Base-by-base conservation (phyloP, 2,888 invertebrate genomes). In the Drosophila leonis region DNA sequence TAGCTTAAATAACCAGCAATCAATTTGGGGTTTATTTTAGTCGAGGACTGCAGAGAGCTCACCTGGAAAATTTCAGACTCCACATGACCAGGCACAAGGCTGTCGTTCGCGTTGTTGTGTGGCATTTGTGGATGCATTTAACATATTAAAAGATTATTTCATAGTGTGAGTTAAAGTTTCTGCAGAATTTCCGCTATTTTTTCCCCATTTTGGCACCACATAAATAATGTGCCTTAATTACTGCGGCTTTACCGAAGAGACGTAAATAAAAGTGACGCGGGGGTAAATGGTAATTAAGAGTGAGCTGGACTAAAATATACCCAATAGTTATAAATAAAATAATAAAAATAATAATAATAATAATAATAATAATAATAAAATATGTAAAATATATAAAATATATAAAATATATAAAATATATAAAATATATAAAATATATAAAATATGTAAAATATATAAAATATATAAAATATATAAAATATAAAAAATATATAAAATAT, bases 141-240 rank as follows among this genome's bases (percentile, higher is more conserved):
- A 65, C 54, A 52, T 63, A 60, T 69, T 63, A 60, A 42, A 55
- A 60, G 20, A 61, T 44, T 57, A 29, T 49, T 59, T 46, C 24
- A 37, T 42, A 18, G 41, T 75, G 51, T 39, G 63, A 44, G 44
- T 59, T 68, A 67, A 63, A 67, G 66, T 65, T 62, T 57, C 59
- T 69, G 87, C 72, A 78, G 75, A 33, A 74, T 65, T 80, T 61
- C 42, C 56, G 62, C 54, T 64, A 18, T 31, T 31, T 31, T 83
- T 62, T 60, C 37, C 69, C 62, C 69, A 67, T 52, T 65, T 60
- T 59, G 56, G 54, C 75, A 59, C 41, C 65, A 52, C 64, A 75
- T 73, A 70, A 80, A 76, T 88, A 83, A 87, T 83, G 75, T 65
- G 70, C 68, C 72, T 89, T 87, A 87, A 89, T 85, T 89, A 87